phyloP scores from a whole-genome alignment of 2,888 invertebrate species.

The Caenorhabditis macrosperma region DNA sequence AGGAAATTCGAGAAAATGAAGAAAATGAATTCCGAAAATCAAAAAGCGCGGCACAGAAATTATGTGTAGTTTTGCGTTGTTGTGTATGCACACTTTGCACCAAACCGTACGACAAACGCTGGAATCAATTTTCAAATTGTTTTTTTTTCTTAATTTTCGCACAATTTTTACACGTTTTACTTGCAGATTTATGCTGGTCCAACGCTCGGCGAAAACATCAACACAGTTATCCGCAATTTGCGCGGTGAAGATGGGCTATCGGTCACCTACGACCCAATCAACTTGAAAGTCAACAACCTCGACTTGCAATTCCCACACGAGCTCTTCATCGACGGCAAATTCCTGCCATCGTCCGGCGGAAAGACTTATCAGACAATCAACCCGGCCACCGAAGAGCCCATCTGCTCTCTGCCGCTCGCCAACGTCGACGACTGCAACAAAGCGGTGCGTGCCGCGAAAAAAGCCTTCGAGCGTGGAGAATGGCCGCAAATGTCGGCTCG shows the following conservation, averaged over 20 bases:
- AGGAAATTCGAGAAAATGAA: not conserved
- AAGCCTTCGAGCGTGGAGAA: slow-evolving; percentile 84
- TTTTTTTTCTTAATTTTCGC: not conserved
- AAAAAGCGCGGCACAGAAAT: no score
- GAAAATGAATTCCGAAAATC: not conserved
- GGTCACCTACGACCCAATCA: slow-evolving; percentile 73
- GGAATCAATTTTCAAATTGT: not conserved
- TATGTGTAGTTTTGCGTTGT: not conserved
- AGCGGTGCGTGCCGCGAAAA: slow-evolving; percentile 91
- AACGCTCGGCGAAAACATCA: slow-evolving; percentile 88
- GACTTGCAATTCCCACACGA: slow-evolving; percentile 91
- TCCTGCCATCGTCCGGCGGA: slow-evolving; percentile 85
- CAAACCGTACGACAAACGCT: not conserved
- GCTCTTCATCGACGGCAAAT: slow-evolving; percentile 92
- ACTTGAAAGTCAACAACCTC: slow-evolving; percentile 88
- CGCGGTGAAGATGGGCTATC: slow-evolving; percentile 82
- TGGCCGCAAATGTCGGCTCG: slow-evolving; percentile 96
- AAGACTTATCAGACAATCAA: slow-evolving; percentile 84
- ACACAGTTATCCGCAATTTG: slow-evolving; percentile 85
- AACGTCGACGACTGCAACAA: slow-evolving; percentile 89
- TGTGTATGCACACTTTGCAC: slow-evolving; percentile 2
- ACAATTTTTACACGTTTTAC: not conserved
- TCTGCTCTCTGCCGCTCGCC: slow-evolving; percentile 84
- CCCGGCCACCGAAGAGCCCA: slow-evolving; percentile 88
- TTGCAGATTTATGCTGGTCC: slow-evolving; percentile 91